A percentile compares a stretch with the other conserved stretches of the same genome.
Evolutionary conservation across 2,888 invertebrate species (phyloP).

Genomic region (Netelia virgata): DNA sequence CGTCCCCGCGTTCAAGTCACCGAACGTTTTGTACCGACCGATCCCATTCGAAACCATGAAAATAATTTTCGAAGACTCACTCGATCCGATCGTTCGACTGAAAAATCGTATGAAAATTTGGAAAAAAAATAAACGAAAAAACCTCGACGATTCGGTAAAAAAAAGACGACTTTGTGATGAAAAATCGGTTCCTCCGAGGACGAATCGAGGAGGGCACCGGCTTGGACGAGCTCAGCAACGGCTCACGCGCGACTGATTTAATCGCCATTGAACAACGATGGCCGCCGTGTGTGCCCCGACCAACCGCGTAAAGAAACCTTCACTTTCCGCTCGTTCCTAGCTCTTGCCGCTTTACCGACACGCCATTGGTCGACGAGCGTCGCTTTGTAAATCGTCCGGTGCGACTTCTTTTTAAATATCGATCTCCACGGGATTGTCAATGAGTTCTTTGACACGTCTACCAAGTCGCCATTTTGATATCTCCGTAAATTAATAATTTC

Average conservation of each 20-base stretch:
- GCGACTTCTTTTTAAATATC: background rate
- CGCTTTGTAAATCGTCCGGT: background rate
- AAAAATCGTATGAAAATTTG: background rate
- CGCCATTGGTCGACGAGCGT: constrained; percentile 47
- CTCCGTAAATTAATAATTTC: background rate
- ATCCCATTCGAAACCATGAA: background rate
- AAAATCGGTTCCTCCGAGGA: constrained; percentile 17
- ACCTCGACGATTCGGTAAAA: constrained; percentile 5
- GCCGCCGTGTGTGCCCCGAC: constrained; percentile 41
- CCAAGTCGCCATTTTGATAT: background rate
- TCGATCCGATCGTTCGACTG: constrained; percentile 2
- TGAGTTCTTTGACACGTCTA: background rate
- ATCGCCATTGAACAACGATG: constrained; percentile 61
- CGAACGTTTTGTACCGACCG: constrained; percentile 1
- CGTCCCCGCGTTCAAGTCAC: constrained; percentile 63
- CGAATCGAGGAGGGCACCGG: constrained; percentile 41
- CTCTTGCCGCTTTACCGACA: constrained; percentile 41
- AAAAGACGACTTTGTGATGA: background rate
- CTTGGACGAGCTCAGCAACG: constrained; percentile 58
- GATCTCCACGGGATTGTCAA: background rate
- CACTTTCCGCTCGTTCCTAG: constrained; percentile 67
- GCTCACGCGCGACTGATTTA: constrained; percentile 61
- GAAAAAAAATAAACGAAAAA: background rate
- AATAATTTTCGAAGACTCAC: background rate
- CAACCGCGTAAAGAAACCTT: constrained; percentile 54